Base-by-base conservation (phyloP, 1,140 invertebrate genomes). In the Zaprionus nigranus region DNA sequence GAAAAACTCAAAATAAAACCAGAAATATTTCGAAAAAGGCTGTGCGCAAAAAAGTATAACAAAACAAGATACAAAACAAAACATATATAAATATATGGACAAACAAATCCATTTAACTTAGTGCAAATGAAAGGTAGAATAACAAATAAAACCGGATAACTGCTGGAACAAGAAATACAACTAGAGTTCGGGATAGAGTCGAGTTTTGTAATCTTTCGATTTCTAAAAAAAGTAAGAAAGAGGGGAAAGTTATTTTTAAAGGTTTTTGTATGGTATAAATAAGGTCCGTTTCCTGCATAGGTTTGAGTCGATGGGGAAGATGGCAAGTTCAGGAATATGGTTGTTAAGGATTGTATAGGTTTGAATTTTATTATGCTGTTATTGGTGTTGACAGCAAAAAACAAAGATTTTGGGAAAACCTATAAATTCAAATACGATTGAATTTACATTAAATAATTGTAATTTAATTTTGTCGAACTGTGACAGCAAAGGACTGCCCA, bases 11-110 rank as follows among this genome's bases (percentile, higher is more conserved):
- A 70, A 70, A 54, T 26, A 63, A 69, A 75, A 54, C 59, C 59
- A 75, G 46, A 81, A 75, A 71, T 69, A 72, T 84, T 88, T 81
- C 56, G 66, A 88, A 62, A 71, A 88, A 85, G 85, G 85, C 85
- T 88, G 85, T 88, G 85, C 85, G 85, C 85, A 90, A 59, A 60
- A 54, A 49, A 54, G 53, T 64, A 54, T 64, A 69, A 76, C 64
- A 65, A 72, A 68, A 68, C 28, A 63, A 58, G 17, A 34, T 49
- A 58, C 60, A 46, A 56, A 66, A 71, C 54, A 82, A 73, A 72
- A 61, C 24, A 56, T 40, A 62, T n/a, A 79, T 75, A 80, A 75
- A 34, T 56, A 79, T 65, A 61, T 66, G 53, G 74, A 43, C 49
- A 49, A 65, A 15, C 46, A 53, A 43, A 66, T 61, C 56, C 26